Conservation (phyloP, 2,113 vertebrate genomes). For the Aphelocoma coerulescens region DNA sequence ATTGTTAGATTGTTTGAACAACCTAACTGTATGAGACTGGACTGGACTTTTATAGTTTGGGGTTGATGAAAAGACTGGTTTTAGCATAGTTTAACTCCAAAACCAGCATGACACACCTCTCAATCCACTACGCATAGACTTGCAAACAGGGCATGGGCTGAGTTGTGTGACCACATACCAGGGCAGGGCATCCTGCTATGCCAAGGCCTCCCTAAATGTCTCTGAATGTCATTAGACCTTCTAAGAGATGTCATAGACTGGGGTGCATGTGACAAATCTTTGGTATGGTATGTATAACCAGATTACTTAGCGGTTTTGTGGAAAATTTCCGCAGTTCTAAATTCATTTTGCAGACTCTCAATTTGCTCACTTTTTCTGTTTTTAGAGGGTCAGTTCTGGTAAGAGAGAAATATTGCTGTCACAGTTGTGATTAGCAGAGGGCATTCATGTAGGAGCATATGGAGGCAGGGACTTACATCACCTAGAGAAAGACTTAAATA, state of each 20-base stretch:
- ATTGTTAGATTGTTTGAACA: neutral
- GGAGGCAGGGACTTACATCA: neutral
- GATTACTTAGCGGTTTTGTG: neutral
- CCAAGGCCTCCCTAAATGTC: neutral
- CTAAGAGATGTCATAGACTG: neutral
- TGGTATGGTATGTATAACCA: neutral
- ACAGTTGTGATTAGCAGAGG: neutral
- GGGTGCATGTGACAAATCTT: neutral
- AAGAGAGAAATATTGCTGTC: neutral
- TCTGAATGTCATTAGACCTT: neutral
- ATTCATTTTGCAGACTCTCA: neutral
- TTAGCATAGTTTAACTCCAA: neutral
- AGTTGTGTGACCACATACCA: neutral
- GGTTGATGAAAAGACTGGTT: neutral
- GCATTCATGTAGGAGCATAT: neutral
- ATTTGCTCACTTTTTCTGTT: neutral
- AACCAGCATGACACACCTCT: neutral
- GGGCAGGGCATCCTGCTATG: neutral
- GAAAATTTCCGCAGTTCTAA: neutral
- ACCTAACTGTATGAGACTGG: neutral
- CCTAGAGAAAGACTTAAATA: neutral
- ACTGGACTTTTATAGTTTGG: neutral
- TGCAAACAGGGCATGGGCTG: neutral
- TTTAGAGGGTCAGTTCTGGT: neutral
- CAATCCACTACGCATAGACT: neutral